Conservation (phyloP, 2,888 invertebrate species). For the Oscheius sp. region DNA sequence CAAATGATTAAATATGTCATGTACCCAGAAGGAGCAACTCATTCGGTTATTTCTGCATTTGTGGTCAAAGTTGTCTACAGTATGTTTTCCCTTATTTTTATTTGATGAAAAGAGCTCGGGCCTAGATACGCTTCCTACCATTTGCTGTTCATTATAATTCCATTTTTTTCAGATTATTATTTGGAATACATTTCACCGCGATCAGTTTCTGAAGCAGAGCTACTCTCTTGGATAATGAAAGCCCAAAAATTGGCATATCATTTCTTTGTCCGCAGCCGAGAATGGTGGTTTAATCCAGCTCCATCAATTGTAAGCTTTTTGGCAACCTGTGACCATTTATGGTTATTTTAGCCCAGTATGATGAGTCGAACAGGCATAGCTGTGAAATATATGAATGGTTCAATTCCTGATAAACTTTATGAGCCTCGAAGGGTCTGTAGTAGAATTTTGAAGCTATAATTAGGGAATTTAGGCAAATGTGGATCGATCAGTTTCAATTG, state of each 20-base stretch:
- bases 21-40: neutral
- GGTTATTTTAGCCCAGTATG: conserved; percentile 15
- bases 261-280: conserved; percentile 6
- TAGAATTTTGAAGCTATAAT: neutral
- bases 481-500: conserved; percentile 4
- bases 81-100: too few relatives aligned
- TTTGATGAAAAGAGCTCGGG: too few relatives aligned
- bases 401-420: neutral
- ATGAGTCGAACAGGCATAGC: neutral
- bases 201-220: neutral
- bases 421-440: neutral
- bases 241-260: conserved; percentile 8
- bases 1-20: neutral
- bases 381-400: neutral
- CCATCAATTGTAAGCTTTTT: neutral
- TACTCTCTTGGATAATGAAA: neutral
- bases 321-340: too few relatives aligned
- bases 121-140: too few relatives aligned
- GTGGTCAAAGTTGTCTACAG: neutral
- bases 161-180: neutral
- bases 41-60: conserved; percentile 17
- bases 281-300: neutral
- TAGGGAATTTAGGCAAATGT: neutral
- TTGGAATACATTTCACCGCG: neutral
- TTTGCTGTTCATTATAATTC: too few relatives aligned